Evolutionary conservation across 2,113 vertebrate species (phyloP), one percentile per base, ranked within the genome.

Genomic region (Macrotus californicus): DNA sequence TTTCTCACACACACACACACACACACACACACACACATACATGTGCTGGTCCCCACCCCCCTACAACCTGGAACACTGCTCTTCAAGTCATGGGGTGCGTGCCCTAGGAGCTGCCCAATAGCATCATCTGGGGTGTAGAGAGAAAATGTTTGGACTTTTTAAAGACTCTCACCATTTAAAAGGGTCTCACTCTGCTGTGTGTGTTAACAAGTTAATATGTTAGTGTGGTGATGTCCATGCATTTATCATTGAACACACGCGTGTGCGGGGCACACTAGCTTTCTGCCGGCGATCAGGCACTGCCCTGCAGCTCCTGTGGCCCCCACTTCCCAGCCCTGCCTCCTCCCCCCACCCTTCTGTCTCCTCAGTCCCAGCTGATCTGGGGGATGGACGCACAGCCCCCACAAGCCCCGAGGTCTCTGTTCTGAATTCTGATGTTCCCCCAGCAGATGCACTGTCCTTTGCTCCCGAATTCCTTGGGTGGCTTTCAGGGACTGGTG

Each of bases 11-110:
- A 1, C 1, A 0, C 4, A 1, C 43, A 12, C 26, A 12, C 22
- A 48, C 41, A 3, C n/a, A 7, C 4, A 46, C 24, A 18, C 11
- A 2, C 3, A 1, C 34, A 6, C 14, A 3, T 6, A 8, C 43
- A 4, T 1, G 6, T 1, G 10, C 43, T 36, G 54, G 18, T n/a
- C 48, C 8, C 54, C 41, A n/a, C 67, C 46, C 59, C 15, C 26
- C 10, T 52, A 67, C 22, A 31, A 43, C 31, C 73, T 56, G 43
- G 43, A 69, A 52, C 6, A 21, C 26, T 8, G 13, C 6, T 26
- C 61, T 89, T 75, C 18, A 73, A 19, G n/a, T 0, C 0, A 0
- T 4, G 22, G 7, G 24, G 7, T 70, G 15, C 15, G 3, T 4
- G 14, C 13, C 41, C 21, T 46, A 26, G 31, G 43, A 22, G 5